Percentiles rank a stretch among this genome's conserved stretches.
Conservation (phyloP, 2,888 invertebrate species). For the Pristionchus arcanus region DNA sequence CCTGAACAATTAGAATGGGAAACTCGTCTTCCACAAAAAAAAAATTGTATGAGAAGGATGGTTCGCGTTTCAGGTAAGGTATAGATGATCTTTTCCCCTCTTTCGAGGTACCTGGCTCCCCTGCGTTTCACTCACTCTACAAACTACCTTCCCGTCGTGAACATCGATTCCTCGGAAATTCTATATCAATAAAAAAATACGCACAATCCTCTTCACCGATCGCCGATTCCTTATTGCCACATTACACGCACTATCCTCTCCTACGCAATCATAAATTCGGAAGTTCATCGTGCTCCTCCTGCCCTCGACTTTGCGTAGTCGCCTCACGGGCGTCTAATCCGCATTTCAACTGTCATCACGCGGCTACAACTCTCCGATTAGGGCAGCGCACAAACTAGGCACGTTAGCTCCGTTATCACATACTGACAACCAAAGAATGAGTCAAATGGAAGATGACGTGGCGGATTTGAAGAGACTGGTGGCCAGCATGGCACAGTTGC, state of each 20-base stretch:
- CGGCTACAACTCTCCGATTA: constrained; percentile 4
- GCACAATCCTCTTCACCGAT: too few relatives aligned
- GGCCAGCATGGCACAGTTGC: too few relatives aligned
- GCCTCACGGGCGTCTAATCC: background rate
- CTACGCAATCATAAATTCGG: background rate
- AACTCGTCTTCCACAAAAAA: background rate
- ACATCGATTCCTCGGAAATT: background rate
- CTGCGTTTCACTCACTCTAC: background rate
- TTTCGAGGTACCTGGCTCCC: background rate
- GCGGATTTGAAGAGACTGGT: too few relatives aligned
- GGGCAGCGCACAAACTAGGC: background rate
- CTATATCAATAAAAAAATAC: background rate
- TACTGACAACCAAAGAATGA: too few relatives aligned
- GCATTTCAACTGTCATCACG: background rate
- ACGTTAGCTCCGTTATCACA: background rate
- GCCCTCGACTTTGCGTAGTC: background rate
- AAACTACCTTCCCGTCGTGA: background rate
- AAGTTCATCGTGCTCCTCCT: background rate
- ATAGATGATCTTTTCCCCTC: too few relatives aligned
- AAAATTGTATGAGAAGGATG: too few relatives aligned
- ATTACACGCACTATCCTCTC: background rate
- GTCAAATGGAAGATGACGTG: too few relatives aligned
- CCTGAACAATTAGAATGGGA: too few relatives aligned
- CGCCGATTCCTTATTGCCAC: too few relatives aligned
- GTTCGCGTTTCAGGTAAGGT: background rate